Evolutionary conservation across 2,797 vertebrate genomes (phyloP), one percentile per base, ranked within the genome.

Genomic region (Cyprinodon diabolis): DNA sequence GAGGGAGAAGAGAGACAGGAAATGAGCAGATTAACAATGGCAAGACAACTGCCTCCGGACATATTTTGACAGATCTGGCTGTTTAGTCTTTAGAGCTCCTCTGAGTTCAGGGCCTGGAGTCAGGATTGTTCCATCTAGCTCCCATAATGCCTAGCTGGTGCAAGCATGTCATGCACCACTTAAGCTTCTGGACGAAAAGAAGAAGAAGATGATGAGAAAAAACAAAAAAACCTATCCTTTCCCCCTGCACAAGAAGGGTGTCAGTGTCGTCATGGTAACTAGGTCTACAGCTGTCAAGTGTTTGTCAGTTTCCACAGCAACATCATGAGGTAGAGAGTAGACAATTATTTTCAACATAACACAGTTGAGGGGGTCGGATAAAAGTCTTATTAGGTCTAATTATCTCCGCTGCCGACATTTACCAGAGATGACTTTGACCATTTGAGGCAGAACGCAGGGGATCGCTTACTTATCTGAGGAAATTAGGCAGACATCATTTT

Each of bases 251-350:
- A 72, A 70, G 78, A 66, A 30, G 84, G 88, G 78, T 77, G 83
- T 80, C 77, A 71, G 74, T 47, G 94, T 95, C 89, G 91, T 89
- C 91, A 93, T 90, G 90, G 90, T 84, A 95, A 94, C 93, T 72
- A 45, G 21, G 91, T 87, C 90, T 87, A 87, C 92, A 94, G 90
- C 92, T 93, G 89, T 93, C 91, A 92, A 92, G 91, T 93, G 90
- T 91, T 92, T 89, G 89, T 92, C 92, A 91, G 95, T 95, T 95
- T 93, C 94, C 94, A 95, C 89, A 92, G 95, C 90, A 95, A 95
- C 94, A 73, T 78, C 82, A 89, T 88, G 88, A 89, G 87, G 88
- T 88, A 83, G 85, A 84, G 88, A 85, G 81, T 77, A 89, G 86
- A 93, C 87, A 86, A 89, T 94, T 88, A 92, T 93, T 94, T 87